Evolutionary conservation across 2,113 vertebrate species (phyloP).

Genomic region (Myiozetetes cayanensis): DNA sequence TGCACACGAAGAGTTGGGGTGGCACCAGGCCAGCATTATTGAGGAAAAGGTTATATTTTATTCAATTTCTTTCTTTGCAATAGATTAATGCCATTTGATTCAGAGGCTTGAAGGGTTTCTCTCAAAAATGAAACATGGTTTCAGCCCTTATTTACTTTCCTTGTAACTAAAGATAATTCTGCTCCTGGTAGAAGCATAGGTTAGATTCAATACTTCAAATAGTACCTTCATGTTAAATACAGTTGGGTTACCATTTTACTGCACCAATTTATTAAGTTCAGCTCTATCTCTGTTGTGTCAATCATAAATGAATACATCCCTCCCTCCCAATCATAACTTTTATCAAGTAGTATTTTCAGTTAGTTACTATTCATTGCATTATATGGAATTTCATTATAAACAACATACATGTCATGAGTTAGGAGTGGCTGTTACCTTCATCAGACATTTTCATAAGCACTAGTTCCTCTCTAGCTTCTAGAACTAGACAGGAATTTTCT

Average conservation of each 20-base stretch:
- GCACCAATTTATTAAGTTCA: background rate
- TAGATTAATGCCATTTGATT: background rate
- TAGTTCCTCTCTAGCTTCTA: background rate
- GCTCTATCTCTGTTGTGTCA: background rate
- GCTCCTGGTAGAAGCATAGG: background rate
- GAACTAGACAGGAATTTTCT: background rate
- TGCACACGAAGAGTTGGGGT: background rate
- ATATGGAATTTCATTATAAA: background rate
- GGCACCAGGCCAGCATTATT: background rate
- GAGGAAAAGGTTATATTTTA: background rate
- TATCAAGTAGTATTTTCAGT: background rate
- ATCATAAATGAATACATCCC: background rate
- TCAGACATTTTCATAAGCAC: background rate
- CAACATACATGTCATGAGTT: rapidly evolving
- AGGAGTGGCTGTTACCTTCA: background rate
- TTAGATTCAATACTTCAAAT: background rate
- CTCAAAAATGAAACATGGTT: background rate
- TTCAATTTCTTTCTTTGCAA: background rate
- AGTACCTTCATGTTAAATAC: background rate
- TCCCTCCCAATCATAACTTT: background rate
- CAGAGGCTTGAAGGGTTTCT: background rate
- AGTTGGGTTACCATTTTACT: background rate
- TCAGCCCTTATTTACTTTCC: background rate
- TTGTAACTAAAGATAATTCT: background rate
- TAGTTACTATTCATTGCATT: background rate